Conservation (phyloP, 2,113 vertebrate genomes). For the Anser brachyrhynchus region DNA sequence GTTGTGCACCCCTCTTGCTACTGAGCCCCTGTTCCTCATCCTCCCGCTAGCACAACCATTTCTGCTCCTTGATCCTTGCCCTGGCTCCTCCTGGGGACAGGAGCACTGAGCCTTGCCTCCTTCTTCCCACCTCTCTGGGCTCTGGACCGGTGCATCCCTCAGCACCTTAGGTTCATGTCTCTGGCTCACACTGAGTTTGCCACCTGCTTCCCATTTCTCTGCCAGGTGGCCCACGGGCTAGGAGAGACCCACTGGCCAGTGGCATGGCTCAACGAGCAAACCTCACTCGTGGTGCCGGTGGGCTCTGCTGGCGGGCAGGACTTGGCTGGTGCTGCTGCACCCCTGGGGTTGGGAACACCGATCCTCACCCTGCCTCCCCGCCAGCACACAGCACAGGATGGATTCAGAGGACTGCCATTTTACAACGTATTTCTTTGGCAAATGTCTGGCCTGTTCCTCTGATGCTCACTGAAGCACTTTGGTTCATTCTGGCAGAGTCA, state of each 20-base stretch:
- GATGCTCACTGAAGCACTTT: background rate
- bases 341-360: background rate
- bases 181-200: background rate
- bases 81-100: background rate
- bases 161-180: background rate
- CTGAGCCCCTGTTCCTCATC: background rate
- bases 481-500: background rate
- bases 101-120: background rate
- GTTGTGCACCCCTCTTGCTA: background rate
- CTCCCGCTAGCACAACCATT: background rate
- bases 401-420: background rate
- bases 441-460: background rate
- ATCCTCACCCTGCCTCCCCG: background rate
- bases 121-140: background rate
- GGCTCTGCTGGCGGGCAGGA: background rate
- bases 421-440: background rate
- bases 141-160: background rate
- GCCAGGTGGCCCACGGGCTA: background rate
- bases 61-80: background rate
- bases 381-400: background rate
- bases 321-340: background rate
- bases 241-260: background rate
- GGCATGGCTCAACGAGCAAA: background rate
- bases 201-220: rapidly evolving
- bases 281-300: rapidly evolving